A percentile compares a stretch with the other conserved stretches of the same genome.
Conservation (phyloP, 2,797 vertebrate genomes). For the Amniataba percoides region DNA sequence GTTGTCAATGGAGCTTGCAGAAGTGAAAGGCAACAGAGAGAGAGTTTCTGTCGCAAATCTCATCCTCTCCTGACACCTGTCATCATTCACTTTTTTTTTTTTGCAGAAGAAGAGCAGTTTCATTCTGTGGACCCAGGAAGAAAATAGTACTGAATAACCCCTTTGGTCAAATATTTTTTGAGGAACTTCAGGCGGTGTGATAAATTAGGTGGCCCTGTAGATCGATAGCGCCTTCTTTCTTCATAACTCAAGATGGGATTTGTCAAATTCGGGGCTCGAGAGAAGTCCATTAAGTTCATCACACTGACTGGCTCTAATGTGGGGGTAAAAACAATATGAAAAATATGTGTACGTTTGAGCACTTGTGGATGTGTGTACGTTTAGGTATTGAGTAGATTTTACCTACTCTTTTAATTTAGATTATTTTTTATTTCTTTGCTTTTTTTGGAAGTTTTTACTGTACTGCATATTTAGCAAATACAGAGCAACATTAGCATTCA, state of each 20-base stretch:
- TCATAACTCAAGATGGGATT: constrained; percentile 94
- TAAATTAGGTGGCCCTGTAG: constrained; percentile 95
- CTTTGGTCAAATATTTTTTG: constrained; percentile 93
- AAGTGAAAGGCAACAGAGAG: constrained; percentile 76
- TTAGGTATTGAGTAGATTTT: not conserved
- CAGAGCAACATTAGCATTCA: no score
- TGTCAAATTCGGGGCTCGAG: constrained; percentile 92
- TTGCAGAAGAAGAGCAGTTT: constrained; percentile 80
- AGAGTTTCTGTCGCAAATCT: constrained; percentile 81
- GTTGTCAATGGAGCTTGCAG: constrained; percentile 80
- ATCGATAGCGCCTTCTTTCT: constrained; percentile 97
- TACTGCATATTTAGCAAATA: no score
- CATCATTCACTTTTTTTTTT: constrained; percentile 82
- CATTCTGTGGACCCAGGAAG: constrained; percentile 85
- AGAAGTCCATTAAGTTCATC: constrained; percentile 92
- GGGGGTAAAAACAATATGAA: constrained; percentile 44
- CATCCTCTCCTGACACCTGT: constrained; percentile 83
- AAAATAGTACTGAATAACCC: constrained; percentile 97
- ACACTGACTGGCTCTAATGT: constrained; percentile 83
- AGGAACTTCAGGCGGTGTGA: constrained; percentile 95
- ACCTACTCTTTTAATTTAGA: constrained; percentile 2
- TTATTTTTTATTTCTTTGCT: not conserved
- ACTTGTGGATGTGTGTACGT: not conserved
- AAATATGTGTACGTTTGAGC: constrained; percentile 31
- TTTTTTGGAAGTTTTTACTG: not conserved